These are phyloP conservation scores for Aromia moschata DNA, from an alignment of 2,888 invertebrate species.

Conservation along the genomic window DNA sequence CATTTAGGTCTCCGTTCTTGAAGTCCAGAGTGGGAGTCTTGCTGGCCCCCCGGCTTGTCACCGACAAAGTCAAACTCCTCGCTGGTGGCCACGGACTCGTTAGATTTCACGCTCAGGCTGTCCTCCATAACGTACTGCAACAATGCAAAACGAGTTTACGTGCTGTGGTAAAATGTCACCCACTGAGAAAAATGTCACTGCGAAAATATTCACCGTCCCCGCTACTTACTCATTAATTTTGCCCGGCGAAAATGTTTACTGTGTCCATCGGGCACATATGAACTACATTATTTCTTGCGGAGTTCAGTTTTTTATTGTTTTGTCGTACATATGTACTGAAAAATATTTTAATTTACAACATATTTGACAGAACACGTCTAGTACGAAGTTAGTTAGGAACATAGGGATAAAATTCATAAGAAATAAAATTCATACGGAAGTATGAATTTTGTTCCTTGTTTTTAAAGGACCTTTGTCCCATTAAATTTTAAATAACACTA, in stretches of 20 bases:
- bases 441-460: too few species aligned
- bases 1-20: conserved; percentile 71
- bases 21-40: conserved; percentile 70
- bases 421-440: too few species aligned
- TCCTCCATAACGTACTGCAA: conserved; percentile 68
- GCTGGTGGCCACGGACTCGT: conserved; percentile 75
- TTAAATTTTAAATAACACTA: too few species aligned
- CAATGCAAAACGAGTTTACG: conserved; percentile 5
- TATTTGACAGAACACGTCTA: conserved; percentile 12
- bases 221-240: conserved; percentile 4
- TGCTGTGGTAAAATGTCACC: conserved; percentile 6
- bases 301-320: background rate
- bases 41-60: conserved; percentile 63
- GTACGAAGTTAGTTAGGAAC: too few species aligned
- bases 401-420: background rate
- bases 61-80: conserved; percentile 77
- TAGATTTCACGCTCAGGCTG: conserved; percentile 73
- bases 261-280: conserved; percentile 1
- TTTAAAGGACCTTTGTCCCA: too few species aligned
- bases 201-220: background rate
- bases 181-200: background rate
- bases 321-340: background rate
- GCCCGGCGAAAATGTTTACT: background rate
- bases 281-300: conserved; percentile 4
- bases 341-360: conserved; percentile 5